phyloP scores from a whole-genome alignment of 2,797 vertebrate species.

The Esox masquinongy region DNA sequence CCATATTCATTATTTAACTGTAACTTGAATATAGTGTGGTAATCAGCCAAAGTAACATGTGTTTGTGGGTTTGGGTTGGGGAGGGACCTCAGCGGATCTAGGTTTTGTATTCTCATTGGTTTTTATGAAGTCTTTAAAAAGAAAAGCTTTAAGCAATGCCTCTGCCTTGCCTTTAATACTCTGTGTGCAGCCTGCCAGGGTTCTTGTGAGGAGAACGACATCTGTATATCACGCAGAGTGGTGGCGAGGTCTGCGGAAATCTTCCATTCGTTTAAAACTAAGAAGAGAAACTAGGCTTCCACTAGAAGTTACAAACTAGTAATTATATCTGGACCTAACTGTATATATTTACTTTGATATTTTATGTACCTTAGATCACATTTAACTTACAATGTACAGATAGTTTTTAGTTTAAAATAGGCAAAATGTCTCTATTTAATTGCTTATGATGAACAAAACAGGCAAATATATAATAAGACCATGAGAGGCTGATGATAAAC shows the following conservation, averaged over 20 bases:
- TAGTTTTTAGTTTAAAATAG: too few relatives aligned
- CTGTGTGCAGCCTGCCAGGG: slow-evolving; percentile 81
- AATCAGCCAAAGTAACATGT: too few relatives aligned
- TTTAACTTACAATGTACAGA: too few relatives aligned
- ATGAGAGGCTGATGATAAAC: too few relatives aligned
- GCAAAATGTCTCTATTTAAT: too few relatives aligned
- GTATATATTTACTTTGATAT: too few relatives aligned
- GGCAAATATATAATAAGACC: too few relatives aligned
- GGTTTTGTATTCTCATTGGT: slow-evolving; percentile 83
- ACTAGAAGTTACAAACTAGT: slow-evolving; percentile 42
- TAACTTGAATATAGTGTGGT: too few relatives aligned
- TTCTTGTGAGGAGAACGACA: slow-evolving; percentile 65
- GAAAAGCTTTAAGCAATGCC: slow-evolving; percentile 99
- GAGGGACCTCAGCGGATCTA: slow-evolving; percentile 91
- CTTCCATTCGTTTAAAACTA: slow-evolving; percentile 47
- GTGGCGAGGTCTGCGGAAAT: slow-evolving; percentile 60
- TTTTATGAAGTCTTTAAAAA: slow-evolving; percentile 97
- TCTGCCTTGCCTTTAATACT: slow-evolving; percentile 99
- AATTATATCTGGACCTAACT: too few relatives aligned
- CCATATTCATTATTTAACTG: too few relatives aligned
- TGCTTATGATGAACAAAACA: too few relatives aligned
- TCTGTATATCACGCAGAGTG: slow-evolving; percentile 64
- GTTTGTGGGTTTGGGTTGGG: slow-evolving; percentile 52
- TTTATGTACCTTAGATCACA: too few relatives aligned
- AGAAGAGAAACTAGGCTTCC: slow-evolving; percentile 48